A percentile compares a stretch with the other conserved stretches of the same genome.
Conservation (phyloP, 2,888 invertebrate species). For the Helobdella robusta region DNA sequence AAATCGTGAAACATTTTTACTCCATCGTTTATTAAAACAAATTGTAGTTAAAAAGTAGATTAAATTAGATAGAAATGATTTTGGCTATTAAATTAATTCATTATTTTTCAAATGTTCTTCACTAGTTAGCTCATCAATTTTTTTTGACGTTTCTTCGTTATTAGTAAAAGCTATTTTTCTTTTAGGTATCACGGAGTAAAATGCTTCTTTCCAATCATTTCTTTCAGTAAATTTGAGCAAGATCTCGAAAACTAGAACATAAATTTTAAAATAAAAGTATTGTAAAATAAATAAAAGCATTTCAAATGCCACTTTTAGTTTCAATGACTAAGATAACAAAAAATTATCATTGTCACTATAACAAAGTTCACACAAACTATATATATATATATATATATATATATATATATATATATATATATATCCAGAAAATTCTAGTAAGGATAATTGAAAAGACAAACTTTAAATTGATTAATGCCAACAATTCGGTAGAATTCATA, state of each 20-base stretch:
- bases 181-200: conserved; percentile 47
- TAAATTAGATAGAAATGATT: too few relatives aligned
- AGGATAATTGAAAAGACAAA: too few relatives aligned
- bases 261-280: not conserved
- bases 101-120: not conserved
- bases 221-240: conserved; percentile 48
- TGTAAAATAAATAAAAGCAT: conserved; percentile 1
- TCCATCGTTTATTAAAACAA: too few relatives aligned
- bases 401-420: too few relatives aligned
- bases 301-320: not conserved
- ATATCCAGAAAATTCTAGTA: too few relatives aligned
- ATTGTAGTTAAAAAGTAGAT: too few relatives aligned
- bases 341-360: not conserved
- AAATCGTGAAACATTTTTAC: too few relatives aligned
- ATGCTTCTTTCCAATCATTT: conserved; percentile 49
- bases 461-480: too few relatives aligned
- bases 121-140: conserved; percentile 11
- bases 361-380: too few relatives aligned
- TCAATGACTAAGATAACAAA: not conserved
- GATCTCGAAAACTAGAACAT: conserved; percentile 51
- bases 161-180: conserved; percentile 44
- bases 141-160: not conserved
- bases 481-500: too few relatives aligned
- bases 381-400: too few relatives aligned
- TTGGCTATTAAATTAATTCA: too few relatives aligned